Percentiles rank a stretch among this genome's conserved stretches.
Conservation (phyloP, 2,888 invertebrate genomes). For the Aleiodes testaceus region DNA sequence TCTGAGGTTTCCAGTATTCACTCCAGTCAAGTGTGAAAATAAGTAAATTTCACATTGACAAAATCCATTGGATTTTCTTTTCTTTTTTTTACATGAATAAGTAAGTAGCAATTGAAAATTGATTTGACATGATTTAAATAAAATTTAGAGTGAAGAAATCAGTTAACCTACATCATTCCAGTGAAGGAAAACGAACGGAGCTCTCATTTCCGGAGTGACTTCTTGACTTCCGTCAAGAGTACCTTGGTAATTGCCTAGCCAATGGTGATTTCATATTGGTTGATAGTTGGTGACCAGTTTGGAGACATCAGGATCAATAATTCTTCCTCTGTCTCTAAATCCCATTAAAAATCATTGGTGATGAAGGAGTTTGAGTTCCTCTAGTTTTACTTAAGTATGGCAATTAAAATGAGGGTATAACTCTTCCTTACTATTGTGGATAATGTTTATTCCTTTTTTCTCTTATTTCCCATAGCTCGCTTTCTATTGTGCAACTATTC, state of each 20-base stretch:
- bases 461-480: conserved; percentile 51
- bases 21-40: no score
- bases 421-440: conserved; percentile 54
- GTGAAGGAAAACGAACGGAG: conserved; percentile 49
- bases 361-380: neutral
- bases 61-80: no score
- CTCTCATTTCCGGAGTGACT: conserved; percentile 67
- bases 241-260: conserved; percentile 51
- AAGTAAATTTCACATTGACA: no score
- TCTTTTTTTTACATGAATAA: no score
- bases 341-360: no score
- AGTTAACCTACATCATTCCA: conserved; percentile 29
- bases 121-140: conserved; percentile 15
- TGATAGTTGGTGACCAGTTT: conserved; percentile 20
- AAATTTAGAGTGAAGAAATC: conserved; percentile 16
- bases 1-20: no score
- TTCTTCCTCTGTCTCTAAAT: no score
- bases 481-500: conserved; percentile 56
- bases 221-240: conserved; percentile 56
- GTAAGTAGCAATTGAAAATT: neutral
- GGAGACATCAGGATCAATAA: neutral
- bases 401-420: conserved; percentile 41
- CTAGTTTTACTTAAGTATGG: conserved; percentile 26
- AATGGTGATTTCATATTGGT: conserved; percentile 29
- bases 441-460: conserved; percentile 40